Evolutionary conservation across 2,797 vertebrate species (phyloP).

Genomic region (Cossypha dichroa): DNA sequence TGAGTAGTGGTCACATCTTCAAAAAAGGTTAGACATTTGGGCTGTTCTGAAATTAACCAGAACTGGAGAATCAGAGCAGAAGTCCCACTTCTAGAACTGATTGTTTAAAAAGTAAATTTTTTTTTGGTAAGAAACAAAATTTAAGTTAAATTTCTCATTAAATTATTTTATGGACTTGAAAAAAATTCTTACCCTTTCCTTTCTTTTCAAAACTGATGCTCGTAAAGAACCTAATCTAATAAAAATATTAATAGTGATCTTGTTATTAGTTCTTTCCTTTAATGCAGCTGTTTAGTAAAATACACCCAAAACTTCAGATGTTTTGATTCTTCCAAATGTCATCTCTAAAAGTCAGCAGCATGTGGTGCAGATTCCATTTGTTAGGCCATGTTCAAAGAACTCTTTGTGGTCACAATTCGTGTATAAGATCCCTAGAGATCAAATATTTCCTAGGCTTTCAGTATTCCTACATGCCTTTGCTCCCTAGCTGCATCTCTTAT

Average conservation of each 20-base stretch:
- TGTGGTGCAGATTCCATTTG: not conserved
- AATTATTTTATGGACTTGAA: not conserved
- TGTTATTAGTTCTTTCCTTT: not conserved
- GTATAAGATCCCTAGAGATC: no score
- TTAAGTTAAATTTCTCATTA: not conserved
- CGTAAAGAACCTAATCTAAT: not conserved
- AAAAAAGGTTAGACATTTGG: not conserved
- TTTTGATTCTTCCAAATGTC: not conserved
- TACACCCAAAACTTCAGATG: not conserved
- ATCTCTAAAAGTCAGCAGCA: not conserved
- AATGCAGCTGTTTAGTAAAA: not conserved
- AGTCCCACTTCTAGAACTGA: not conserved
- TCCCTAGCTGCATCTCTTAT: not conserved
- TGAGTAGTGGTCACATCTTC: not conserved
- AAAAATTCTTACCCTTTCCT: not conserved
- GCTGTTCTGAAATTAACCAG: not conserved
- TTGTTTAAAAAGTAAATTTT: not conserved
- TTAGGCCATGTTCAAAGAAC: not conserved
- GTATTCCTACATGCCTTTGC: not conserved
- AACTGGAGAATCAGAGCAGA: not conserved
- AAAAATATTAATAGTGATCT: not conserved
- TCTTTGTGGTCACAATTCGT: not conserved
- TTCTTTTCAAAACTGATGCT: not conserved
- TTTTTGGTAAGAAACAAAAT: not conserved
- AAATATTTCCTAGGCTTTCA: not conserved